Percentiles rank a stretch among this genome's conserved stretches.
Evolutionary conservation across 2,113 vertebrate genomes (phyloP).

Genomic region (Pomatorhinus ruficollis): DNA sequence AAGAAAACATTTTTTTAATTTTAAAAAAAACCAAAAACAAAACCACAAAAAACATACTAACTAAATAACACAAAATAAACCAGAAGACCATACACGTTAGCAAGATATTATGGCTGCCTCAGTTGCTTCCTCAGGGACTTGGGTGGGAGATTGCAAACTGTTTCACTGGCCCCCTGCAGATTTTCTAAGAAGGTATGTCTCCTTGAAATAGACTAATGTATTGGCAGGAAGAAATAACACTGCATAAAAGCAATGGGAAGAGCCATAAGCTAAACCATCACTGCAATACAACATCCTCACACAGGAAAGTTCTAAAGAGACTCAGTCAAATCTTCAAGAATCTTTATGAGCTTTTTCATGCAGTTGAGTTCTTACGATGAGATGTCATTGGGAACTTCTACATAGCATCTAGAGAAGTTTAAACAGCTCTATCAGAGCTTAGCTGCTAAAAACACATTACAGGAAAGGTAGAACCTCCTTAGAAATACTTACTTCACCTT

Average conservation of each 20-base stretch:
- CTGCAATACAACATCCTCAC: not conserved
- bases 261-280: not conserved
- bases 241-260: not conserved
- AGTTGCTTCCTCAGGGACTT: not conserved
- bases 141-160: not conserved
- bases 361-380: not conserved
- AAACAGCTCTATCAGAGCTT: not conserved
- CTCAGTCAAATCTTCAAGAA: not conserved
- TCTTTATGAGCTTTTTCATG: not conserved
- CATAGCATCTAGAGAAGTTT: not conserved
- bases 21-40: not conserved
- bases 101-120: not conserved
- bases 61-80: not conserved
- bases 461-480: not conserved
- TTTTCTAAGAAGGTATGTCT: not conserved
- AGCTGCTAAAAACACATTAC: not conserved
- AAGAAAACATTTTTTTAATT: not conserved
- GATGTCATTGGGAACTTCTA: not conserved
- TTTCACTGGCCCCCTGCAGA: rapidly evolving
- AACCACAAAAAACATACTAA: not conserved
- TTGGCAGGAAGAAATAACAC: not conserved
- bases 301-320: not conserved
- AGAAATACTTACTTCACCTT: not conserved
- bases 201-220: not conserved
- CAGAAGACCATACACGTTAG: not conserved